Conservation (phyloP, 1,140 invertebrate species). For the Atopsyche davidsoni region DNA sequence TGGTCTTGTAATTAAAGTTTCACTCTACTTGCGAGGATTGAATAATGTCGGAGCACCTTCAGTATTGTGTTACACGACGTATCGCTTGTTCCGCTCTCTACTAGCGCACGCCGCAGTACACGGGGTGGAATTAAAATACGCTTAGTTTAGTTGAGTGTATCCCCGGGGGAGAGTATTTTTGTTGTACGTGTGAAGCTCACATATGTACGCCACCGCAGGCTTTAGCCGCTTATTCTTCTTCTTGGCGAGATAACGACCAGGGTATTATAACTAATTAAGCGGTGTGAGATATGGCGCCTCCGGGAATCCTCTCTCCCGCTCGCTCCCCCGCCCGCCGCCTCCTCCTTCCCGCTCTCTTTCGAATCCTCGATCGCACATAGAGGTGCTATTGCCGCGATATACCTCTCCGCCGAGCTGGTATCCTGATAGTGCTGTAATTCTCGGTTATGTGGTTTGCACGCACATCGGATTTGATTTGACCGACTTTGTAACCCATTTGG, state of each 20-base stretch:
- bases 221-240: conserved; percentile 20
- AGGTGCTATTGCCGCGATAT: background rate
- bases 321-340: background rate
- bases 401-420: background rate
- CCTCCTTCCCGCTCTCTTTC: background rate
- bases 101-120: conserved; percentile 8
- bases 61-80: conserved; percentile 19
- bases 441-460: background rate
- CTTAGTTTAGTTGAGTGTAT: conserved; percentile 22
- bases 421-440: background rate
- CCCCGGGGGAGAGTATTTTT: conserved; percentile 15
- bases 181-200: conserved; percentile 10
- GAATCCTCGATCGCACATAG: background rate
- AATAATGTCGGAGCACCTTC: too few species aligned
- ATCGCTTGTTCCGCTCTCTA: conserved; percentile 16
- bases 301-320: conserved; percentile 8
- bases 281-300: conserved; percentile 26
- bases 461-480: background rate
- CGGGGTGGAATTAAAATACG: conserved; percentile 25
- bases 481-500: background rate
- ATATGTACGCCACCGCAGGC: conserved; percentile 11
- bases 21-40: too few species aligned
- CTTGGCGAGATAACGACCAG: conserved; percentile 25
- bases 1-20: too few species aligned
- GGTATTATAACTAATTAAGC: conserved; percentile 29